phyloP scores from a whole-genome alignment of 2,888 invertebrate genomes.

The Leucophenga maculata region DNA sequence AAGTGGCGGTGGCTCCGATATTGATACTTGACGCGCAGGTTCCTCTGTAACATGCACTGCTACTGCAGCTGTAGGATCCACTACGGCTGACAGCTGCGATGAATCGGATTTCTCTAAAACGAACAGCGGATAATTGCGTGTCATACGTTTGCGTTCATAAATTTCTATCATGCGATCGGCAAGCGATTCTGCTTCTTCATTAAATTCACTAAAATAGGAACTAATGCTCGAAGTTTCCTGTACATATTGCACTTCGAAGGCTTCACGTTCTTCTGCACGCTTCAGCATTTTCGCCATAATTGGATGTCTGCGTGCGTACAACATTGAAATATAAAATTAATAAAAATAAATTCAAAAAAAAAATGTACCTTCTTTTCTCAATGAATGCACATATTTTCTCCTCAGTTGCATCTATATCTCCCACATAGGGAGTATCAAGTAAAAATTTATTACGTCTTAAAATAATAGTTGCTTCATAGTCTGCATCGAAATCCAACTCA shows the following conservation, averaged over 20 bases:
- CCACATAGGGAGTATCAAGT: constrained; percentile 47
- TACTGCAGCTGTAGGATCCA: too few species aligned
- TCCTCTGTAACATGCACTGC: too few species aligned
- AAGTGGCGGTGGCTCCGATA: constrained; percentile 11
- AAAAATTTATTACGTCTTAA: constrained; percentile 59
- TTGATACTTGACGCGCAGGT: background rate
- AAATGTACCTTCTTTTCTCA: constrained; percentile 40
- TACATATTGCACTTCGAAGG: too few species aligned
- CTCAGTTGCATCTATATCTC: constrained; percentile 45
- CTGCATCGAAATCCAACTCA: constrained; percentile 51
- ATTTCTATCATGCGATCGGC: too few species aligned
- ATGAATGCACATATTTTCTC: constrained; percentile 48
- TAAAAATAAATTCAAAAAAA: background rate
- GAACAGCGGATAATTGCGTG: too few species aligned
- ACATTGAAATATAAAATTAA: background rate
- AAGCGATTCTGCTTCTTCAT: too few species aligned
- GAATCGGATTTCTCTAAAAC: too few species aligned
- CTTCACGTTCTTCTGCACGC: constrained; percentile 33
- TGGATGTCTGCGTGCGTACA: constrained; percentile 37
- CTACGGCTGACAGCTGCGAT: too few species aligned
- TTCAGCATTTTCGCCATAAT: constrained; percentile 31
- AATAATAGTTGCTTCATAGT: constrained; percentile 56
- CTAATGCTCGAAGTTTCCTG: too few species aligned
- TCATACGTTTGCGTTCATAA: too few species aligned
- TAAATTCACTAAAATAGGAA: too few species aligned